These are phyloP conservation scores for Gambelia wislizenii DNA, from an alignment of 2,797 vertebrate species.

Conservation along the genomic window DNA sequence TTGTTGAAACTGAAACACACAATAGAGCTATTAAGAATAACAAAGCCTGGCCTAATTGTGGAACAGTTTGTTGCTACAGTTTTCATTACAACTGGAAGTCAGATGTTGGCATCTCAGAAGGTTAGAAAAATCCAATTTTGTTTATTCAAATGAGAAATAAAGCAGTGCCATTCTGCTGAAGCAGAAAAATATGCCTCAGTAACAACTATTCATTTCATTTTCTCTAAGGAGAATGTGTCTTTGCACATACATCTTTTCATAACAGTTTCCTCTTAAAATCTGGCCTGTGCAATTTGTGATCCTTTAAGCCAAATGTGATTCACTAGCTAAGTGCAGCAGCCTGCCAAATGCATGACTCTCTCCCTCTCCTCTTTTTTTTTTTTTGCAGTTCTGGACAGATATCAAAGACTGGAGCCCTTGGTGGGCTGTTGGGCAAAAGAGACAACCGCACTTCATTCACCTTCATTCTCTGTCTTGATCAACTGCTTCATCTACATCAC, in stretches of 20 bases:
- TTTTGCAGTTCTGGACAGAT: too few species aligned
- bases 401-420: not conserved
- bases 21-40: slow-evolving; percentile 7
- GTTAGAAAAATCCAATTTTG: not conserved
- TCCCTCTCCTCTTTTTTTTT: too few species aligned
- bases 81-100: slow-evolving; percentile 4
- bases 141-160: slow-evolving; percentile 9
- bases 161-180: not conserved
- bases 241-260: not conserved
- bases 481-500: not conserved
- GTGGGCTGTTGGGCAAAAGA: not conserved
- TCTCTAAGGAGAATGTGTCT: not conserved
- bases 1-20: not conserved
- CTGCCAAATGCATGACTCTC: not conserved
- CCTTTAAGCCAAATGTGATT: not conserved
- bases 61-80: slow-evolving; percentile 2
- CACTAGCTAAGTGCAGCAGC: not conserved
- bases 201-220: not conserved
- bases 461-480: not conserved
- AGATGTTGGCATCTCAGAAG: slow-evolving; percentile 18
- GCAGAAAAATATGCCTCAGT: not conserved
- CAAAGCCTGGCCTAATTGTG: slow-evolving; percentile 5
- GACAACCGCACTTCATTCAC: not conserved
- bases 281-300: not conserved
- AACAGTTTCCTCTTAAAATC: slow-evolving; percentile 6